Evolutionary conservation across 2,888 invertebrate species (phyloP).

Genomic region (Apotomis betuletana): DNA sequence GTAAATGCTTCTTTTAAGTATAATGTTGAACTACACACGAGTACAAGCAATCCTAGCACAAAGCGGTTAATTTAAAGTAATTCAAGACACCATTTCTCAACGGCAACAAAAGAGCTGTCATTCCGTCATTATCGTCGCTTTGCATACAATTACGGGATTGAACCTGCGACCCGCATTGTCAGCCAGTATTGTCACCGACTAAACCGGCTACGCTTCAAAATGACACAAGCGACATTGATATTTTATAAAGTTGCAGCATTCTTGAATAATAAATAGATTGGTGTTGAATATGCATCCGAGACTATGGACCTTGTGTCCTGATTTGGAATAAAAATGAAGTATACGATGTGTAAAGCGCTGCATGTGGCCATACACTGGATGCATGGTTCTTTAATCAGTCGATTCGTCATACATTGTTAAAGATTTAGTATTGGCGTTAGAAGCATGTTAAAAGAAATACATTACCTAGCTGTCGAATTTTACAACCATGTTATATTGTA

Average conservation of each 20-base stretch:
- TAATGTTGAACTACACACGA: too few species aligned
- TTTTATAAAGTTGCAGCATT: not conserved
- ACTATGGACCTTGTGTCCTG: conserved; percentile 1
- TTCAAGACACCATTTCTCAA: conserved; percentile 25
- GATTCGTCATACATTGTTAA: too few species aligned
- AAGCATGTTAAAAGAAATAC: too few species aligned
- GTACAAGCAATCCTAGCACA: not conserved
- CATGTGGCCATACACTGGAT: too few species aligned
- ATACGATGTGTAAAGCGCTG: too few species aligned
- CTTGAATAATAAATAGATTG: not conserved
- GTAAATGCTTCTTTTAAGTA: not conserved
- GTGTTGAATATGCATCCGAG: conserved; percentile 23
- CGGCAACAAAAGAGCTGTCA: conserved; percentile 19
- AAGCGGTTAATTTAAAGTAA: conserved; percentile 11
- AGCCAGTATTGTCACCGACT: conserved; percentile 12
- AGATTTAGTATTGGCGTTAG: too few species aligned
- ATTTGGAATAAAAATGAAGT: too few species aligned
- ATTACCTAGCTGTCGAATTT: too few species aligned
- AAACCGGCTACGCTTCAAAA: not conserved
- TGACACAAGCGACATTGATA: not conserved
- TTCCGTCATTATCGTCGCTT: conserved; percentile 23
- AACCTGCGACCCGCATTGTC: conserved; percentile 39
- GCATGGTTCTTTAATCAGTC: too few species aligned
- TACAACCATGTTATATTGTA: too few species aligned
- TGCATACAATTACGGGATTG: conserved; percentile 36